Base-by-base conservation (phyloP, 2,797 vertebrate species). In the Aldrovandia affinis region DNA sequence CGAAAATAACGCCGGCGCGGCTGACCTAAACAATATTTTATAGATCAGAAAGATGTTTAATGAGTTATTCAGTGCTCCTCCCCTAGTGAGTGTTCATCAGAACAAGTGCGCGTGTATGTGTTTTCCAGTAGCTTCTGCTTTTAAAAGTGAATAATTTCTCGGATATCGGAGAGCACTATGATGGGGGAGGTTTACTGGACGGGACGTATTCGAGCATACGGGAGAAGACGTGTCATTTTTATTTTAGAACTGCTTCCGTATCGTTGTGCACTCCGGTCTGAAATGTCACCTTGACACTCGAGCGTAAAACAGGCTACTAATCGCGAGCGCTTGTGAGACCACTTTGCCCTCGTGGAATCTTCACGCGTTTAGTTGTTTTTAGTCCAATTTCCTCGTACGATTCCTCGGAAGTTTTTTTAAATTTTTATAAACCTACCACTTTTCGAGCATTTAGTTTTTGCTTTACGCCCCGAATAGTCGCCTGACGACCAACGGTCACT, bases 211-310 rank as follows among this genome's bases (percentile, higher is more conserved):
- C 28, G n/a, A 65, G 63, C 63, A 30, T 6, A 33, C 9, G 22
- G 8, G 28, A 33, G 28, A 33, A 33, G 28, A 30, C 63, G 9
- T 65, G 63, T 15, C 18, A 73, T 4, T 42, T 20, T 44, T 44
- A n/a, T 77, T 77, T n/a, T 3, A 2, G 22, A 77, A 5, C 73
- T 77, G 42, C 22, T 12, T 77, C 8, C 7, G 42, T 75, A 75
- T 75, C 70, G 8, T n/a, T 44, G 22, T 25, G 39, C 73, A 47
- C 73, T 44, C 22, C 47, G 57, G 30, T 54, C 44, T 28, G 30
- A 50, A 95, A 95, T 95, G 94, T 95, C 94, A 95, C 94, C 93
- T 95, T 95, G 94, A 95, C 42, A 42, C 93, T 93, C 92, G 92
- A 94, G 90, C 91, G 92, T 91, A 92, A 86, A 89, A 91, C 36